Base-by-base conservation (phyloP, 2,888 invertebrate species). In the Gortyna flavago region DNA sequence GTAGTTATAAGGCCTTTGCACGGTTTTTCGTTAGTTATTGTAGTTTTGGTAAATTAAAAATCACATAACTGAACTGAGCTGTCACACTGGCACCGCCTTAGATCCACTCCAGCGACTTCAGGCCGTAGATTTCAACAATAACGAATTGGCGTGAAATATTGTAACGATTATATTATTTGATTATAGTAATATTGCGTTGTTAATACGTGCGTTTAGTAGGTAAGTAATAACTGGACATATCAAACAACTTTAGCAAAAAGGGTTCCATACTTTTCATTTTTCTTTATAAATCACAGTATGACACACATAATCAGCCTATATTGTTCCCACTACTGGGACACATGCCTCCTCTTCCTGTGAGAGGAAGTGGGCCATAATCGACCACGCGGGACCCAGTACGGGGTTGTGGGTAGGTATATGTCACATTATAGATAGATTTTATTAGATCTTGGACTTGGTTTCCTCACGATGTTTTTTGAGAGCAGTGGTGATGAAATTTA, bases 221-320 rank as follows among this genome's bases (percentile, higher is more conserved):
- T n/a, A 21, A 13, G 38, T 29, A 32, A 38, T 71, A 29, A 32
- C 21, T 71, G 29, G 29, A 64, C 61, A 59, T 29, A 59, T 21
- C 29, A 32, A 71, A 0, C n/a, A 32, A 29, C 21, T n/a, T 25
- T 18, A 2, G 21, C 0, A 6, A 29, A 32, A 38, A 68, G 51
- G 68, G 72, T 72, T 68, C 68, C 35, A 8, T 48, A 48, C 21
- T 35, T 72, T 18, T 41, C n/a, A n/a, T n/a, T n/a, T n/a, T n/a
- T n/a, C n/a, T n/a, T n/a, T n/a, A n/a, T n/a, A n/a, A n/a, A n/a
- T n/a, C 38, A 38, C 38, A 38, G 38, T 9, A 38, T 1, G 38
- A 38, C 9, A 9, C 1, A 38, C 38, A 38, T 38, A 25, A 54
- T 54, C 25, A 54, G 25, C 25, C 25, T 54, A n/a, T 54, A n/a